Conservation (phyloP, 2,888 invertebrate species). For the Microdon myrmicae region DNA sequence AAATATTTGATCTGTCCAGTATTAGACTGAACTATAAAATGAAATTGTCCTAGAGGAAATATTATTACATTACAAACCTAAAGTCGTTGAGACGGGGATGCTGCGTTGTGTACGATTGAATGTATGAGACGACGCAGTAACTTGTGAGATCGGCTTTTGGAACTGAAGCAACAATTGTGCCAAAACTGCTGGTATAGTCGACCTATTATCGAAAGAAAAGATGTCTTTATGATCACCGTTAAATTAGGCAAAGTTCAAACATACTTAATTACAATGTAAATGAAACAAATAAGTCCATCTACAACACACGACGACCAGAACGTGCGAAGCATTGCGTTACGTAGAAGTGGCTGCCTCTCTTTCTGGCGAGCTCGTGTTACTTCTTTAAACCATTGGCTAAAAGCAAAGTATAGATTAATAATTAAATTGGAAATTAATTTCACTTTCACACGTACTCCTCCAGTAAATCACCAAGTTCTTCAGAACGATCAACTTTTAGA, state of each 20-base stretch:
- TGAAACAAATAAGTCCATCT: conserved; percentile 72
- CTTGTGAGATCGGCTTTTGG: conserved; percentile 53
- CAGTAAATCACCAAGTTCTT: conserved; percentile 63
- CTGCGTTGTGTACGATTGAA: conserved; percentile 4
- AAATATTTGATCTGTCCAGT: too few relatives aligned
- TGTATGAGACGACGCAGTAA: not conserved
- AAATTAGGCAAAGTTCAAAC: conserved; percentile 19
- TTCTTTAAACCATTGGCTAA: conserved; percentile 77
- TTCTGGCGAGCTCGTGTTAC: conserved; percentile 70
- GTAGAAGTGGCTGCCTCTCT: conserved; percentile 72
- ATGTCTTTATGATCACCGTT: not conserved
- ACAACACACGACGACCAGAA: conserved; percentile 77
- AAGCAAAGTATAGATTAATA: conserved; percentile 8
- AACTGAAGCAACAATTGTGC: conserved; percentile 65
- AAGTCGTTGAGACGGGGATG: too few relatives aligned
- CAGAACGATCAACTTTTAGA: conserved; percentile 70
- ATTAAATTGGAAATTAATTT: not conserved
- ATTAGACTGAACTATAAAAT: too few relatives aligned
- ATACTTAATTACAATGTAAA: conserved; percentile 64
- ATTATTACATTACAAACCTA: too few relatives aligned
- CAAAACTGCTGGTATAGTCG: conserved; percentile 63
- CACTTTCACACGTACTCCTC: conserved; percentile 61
- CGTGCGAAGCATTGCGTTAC: conserved; percentile 74
- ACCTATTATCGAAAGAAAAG: conserved; percentile 55
- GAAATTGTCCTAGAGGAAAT: too few relatives aligned